Base-by-base conservation (phyloP, 2,113 vertebrate species). In the Gymnorhina tibicen region DNA sequence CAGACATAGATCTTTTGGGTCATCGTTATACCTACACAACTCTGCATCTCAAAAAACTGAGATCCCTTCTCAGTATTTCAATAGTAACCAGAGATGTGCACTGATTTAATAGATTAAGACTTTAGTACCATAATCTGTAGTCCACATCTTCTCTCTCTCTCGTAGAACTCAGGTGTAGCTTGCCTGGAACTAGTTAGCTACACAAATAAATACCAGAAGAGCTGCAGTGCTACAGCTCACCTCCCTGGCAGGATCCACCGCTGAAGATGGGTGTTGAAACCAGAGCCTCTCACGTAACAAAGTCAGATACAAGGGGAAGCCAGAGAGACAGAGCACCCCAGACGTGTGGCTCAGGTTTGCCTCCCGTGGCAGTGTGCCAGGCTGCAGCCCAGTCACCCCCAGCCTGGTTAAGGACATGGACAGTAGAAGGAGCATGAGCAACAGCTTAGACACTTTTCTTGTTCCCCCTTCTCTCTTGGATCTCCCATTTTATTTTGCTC, bases 311-410 rank as follows among this genome's bases (percentile, higher is more conserved):
- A 14, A n/a, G 22, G 46, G 53, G 53, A 86, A 77, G 24, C 5
- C 27, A 35, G 21, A 64, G 53, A 52, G 15, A 10, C 46, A 66
- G 62, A 56, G 39, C 30, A 42, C 11, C 24, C n/a, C 3, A 0
- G 5, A 30, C 3, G 0, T 4, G 9, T 41, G 39, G 17, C 77
- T 53, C 0, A 0, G 24, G 11, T 42, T 66, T 90, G 30, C 16
- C 16, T 75, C 42, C 33, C 0, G 0, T 7, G 14, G 32, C 60
- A 53, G 8, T 3, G 32, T 28, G 59, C 49, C 64, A 42, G 52
- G 53, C 64, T 77, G 28, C 53, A 87, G 60, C 22, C 32, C 41
- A 46, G 32, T 30, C 55, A 58, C 39, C 27, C 62, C 41, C 50
- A 77, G 46, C n/a, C 26, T 69, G 35, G 14, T 17, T 59, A 78